Conservation (phyloP, 2,113 vertebrate species). For the Xiphophorus hellerii region DNA sequence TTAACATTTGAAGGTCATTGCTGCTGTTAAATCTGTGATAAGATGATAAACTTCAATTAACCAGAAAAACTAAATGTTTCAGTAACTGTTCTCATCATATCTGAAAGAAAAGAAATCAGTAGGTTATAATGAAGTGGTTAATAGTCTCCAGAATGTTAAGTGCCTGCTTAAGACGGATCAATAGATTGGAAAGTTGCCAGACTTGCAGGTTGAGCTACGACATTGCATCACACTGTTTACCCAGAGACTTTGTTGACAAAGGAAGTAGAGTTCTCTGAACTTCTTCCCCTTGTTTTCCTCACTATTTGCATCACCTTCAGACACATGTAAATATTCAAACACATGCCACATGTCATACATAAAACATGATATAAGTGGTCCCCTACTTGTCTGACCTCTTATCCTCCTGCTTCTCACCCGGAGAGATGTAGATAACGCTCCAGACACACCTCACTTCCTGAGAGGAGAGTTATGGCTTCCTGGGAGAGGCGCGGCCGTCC, state of each 20-base stretch:
- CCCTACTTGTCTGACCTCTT: constrained; percentile 76
- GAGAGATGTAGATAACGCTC: constrained; percentile 75
- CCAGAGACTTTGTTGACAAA: constrained; percentile 61
- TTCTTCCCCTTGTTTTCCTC: constrained; percentile 40
- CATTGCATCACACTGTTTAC: constrained; percentile 66
- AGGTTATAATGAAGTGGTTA: constrained; percentile 10
- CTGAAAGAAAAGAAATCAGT: not conserved
- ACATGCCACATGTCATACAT: constrained; percentile 76
- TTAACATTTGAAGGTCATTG: constrained; percentile 61
- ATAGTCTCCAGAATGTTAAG: constrained; percentile 26
- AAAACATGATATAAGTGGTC: constrained; percentile 79
- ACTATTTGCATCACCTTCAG: constrained; percentile 75
- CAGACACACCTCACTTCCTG: constrained; percentile 80
- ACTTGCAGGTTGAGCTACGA: constrained; percentile 44
- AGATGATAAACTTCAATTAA: constrained; percentile 3
- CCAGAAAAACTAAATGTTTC: not conserved
- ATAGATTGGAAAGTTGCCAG: constrained; percentile 23
- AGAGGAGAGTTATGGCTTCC: constrained; percentile 77
- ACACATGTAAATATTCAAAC: constrained; percentile 78
- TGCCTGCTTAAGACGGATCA: constrained; percentile 37
- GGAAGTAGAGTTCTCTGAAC: constrained; percentile 54
- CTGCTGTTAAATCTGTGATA: constrained; percentile 24
- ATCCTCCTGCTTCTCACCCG: constrained; percentile 69
- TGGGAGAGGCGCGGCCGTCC: constrained; percentile 71
- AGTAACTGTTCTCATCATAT: not conserved